Evolutionary conservation across 1,140 invertebrate genomes (phyloP).

Genomic region (Cotesia vestalis): DNA sequence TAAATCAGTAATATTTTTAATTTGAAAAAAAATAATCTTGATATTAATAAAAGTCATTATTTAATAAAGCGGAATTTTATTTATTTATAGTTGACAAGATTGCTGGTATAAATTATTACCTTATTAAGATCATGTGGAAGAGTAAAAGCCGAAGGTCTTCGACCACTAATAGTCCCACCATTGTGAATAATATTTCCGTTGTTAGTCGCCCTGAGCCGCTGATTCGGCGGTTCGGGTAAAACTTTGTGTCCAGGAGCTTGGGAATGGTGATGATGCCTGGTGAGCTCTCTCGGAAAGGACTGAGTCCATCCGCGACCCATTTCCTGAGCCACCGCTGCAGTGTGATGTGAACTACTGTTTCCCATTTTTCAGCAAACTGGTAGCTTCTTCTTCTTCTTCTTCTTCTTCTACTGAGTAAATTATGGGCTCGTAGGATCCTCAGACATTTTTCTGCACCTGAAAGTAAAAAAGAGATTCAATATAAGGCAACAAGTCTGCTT

Average conservation of each 20-base stretch:
- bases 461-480: background rate
- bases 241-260: constrained; percentile 69
- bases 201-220: constrained; percentile 75
- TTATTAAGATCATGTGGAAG: constrained; percentile 55
- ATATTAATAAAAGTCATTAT: no score
- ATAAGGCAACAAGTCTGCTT: no score
- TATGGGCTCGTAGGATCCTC: constrained; percentile 7
- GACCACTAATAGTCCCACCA: constrained; percentile 79
- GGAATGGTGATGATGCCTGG: constrained; percentile 50
- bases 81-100: no score
- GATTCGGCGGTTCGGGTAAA: constrained; percentile 71
- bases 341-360: constrained; percentile 49
- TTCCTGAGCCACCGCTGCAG: constrained; percentile 41
- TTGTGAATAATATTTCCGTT: constrained; percentile 82
- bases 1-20: no score
- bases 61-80: no score
- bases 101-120: constrained; percentile 23
- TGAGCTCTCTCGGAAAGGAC: constrained; percentile 62
- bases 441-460: constrained; percentile 21
- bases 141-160: constrained; percentile 57
- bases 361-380: constrained; percentile 45
- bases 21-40: no score
- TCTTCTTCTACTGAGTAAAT: background rate
- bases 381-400: constrained; percentile 4
- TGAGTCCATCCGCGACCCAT: constrained; percentile 60